A percentile compares a stretch with the other conserved stretches of the same genome.
phyloP scores from a whole-genome alignment of 2,888 invertebrate species.

The Melanophora roralis region DNA sequence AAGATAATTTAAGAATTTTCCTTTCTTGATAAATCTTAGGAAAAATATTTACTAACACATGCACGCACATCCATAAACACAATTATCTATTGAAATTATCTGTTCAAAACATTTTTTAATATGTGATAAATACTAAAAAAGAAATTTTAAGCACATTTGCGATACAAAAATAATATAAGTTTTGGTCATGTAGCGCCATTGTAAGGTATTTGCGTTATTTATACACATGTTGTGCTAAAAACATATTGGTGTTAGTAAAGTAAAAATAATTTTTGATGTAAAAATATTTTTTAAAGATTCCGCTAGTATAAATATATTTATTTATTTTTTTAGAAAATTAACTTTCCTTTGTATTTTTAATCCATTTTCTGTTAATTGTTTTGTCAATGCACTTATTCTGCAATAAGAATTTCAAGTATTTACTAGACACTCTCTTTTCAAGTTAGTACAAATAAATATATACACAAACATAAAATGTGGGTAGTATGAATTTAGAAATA shows the following conservation, averaged over 20 bases:
- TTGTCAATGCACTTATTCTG: background rate
- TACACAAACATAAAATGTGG: too few relatives aligned
- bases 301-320: background rate
- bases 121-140: too few relatives aligned
- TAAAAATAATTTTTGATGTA: background rate
- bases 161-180: too few relatives aligned
- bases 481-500: too few relatives aligned
- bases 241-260: slow-evolving; percentile 28
- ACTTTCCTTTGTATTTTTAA: background rate
- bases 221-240: background rate
- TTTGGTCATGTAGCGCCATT: too few relatives aligned
- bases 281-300: background rate
- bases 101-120: too few relatives aligned
- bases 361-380: background rate
- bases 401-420: slow-evolving; percentile 1
- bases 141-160: too few relatives aligned
- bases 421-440: slow-evolving; percentile 1
- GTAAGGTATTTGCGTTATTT: background rate
- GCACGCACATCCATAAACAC: too few relatives aligned
- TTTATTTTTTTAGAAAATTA: background rate
- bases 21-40: too few relatives aligned
- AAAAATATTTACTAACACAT: too few relatives aligned
- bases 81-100: too few relatives aligned
- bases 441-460: background rate
- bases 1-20: too few relatives aligned